Evolutionary conservation across 2,797 vertebrate species (phyloP).

Genomic region (Glyptemys insculpta): DNA sequence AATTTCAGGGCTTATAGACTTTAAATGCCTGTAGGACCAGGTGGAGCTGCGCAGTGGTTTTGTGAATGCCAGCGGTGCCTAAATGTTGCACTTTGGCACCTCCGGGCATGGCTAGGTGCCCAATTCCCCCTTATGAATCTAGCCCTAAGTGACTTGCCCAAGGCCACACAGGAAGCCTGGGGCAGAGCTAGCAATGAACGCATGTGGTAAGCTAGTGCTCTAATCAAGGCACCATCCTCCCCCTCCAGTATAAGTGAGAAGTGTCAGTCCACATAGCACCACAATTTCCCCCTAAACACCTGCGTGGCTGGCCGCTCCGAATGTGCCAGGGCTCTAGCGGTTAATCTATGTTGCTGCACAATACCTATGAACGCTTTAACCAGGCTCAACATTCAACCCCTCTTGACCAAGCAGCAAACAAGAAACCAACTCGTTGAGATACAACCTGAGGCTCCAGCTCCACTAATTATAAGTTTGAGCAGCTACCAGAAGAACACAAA

Average conservation of each 20-base stretch:
- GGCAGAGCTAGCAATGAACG: background rate
- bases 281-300: background rate
- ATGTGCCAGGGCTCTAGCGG: background rate
- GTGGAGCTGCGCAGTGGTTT: background rate
- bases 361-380: fast-evolving
- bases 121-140: background rate
- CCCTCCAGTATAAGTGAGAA: background rate
- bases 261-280: background rate
- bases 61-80: background rate
- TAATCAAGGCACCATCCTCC: background rate
- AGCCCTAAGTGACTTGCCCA: background rate
- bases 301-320: background rate
- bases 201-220: background rate
- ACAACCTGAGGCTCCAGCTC: background rate
- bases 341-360: background rate
- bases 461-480: constrained; percentile 1
- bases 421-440: background rate
- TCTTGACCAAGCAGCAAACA: background rate
- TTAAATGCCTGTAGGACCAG: background rate
- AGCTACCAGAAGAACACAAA: background rate
- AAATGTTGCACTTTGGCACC: background rate
- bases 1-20: background rate
- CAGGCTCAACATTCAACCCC: background rate
- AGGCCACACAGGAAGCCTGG: background rate
- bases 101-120: background rate